Conservation (phyloP, 2,888 invertebrate genomes). For the Lasius fuliginosus region DNA sequence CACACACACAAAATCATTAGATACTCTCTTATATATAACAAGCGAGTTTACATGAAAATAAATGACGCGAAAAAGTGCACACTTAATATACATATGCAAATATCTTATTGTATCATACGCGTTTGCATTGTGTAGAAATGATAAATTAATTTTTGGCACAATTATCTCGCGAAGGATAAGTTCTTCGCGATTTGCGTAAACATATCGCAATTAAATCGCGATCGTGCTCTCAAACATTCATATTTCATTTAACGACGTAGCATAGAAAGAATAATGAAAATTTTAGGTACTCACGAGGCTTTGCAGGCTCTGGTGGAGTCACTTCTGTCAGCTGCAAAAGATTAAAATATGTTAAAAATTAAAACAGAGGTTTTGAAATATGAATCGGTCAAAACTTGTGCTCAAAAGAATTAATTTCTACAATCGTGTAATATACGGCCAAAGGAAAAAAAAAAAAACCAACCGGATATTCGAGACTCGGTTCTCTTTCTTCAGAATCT, state of each 20-base stretch:
- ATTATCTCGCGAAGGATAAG: not conserved
- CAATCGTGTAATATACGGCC: not conserved
- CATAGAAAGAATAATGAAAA: constrained; percentile 27
- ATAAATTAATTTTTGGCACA: not conserved
- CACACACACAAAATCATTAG: not conserved
- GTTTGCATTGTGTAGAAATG: not conserved
- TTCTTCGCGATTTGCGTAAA: constrained; percentile 35
- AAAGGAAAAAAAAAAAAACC: not conserved
- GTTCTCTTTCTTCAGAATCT: not conserved
- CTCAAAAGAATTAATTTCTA: not conserved
- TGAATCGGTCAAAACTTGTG: not conserved
- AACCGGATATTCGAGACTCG: not conserved
- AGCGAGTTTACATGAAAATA: not conserved
- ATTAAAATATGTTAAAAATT: constrained; percentile 47
- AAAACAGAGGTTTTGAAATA: not conserved
- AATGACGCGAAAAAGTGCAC: not conserved
- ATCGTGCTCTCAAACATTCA: constrained; percentile 45
- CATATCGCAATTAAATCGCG: constrained; percentile 32
- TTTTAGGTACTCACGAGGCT: constrained; percentile 86
- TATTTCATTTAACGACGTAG: too few relatives aligned
- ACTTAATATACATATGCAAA: constrained; percentile 3
- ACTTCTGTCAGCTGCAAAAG: constrained; percentile 86
- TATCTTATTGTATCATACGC: not conserved
- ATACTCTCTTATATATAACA: not conserved
- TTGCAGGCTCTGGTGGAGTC: constrained; percentile 83